Conservation (phyloP, 2,888 invertebrate species). For the Drosophila tanythrix region DNA sequence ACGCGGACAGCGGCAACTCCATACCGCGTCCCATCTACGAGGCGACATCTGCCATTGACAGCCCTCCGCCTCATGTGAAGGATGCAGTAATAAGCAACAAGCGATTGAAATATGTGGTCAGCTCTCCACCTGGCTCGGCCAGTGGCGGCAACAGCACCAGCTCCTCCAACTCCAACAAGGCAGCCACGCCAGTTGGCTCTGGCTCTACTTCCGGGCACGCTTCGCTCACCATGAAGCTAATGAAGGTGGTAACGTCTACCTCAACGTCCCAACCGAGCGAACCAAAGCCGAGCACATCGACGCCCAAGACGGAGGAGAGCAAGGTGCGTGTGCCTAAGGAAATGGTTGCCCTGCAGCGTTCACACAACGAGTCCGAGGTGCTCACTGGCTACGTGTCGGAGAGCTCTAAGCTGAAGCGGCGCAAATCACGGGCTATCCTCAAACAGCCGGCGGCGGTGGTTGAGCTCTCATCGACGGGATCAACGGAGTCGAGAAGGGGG, state of each 20-base stretch:
- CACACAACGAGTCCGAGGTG: slow-evolving; percentile 89
- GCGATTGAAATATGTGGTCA: slow-evolving; percentile 68
- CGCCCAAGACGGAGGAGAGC: slow-evolving; percentile 56
- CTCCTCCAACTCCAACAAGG: slow-evolving; percentile 50
- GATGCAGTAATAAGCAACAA: slow-evolving; percentile 54
- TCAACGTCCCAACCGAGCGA: slow-evolving; percentile 25
- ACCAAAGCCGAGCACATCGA: slow-evolving; percentile 32
- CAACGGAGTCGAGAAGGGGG: background rate
- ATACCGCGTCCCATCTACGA: slow-evolving; percentile 81
- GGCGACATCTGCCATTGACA: slow-evolving; percentile 65
- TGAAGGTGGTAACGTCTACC: slow-evolving; percentile 52
- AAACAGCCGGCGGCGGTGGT: slow-evolving; percentile 2
- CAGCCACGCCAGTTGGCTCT: slow-evolving; percentile 27
- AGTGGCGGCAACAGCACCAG: slow-evolving; percentile 59
- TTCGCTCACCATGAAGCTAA: slow-evolving; percentile 71
- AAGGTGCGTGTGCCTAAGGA: slow-evolving; percentile 86
- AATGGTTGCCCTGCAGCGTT: slow-evolving; percentile 87
- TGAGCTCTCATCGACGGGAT: slow-evolving; percentile 25
- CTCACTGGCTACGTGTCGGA: slow-evolving; percentile 87
- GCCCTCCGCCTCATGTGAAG: slow-evolving; percentile 56
- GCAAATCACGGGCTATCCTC: slow-evolving; percentile 54
- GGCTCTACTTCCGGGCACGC: slow-evolving; percentile 35
- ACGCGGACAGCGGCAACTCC: slow-evolving; percentile 76
- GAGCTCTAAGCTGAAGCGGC: slow-evolving; percentile 84
- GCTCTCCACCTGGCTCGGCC: slow-evolving; percentile 58